Percentiles rank a stretch among this genome's conserved stretches.
Conservation (phyloP, 2,888 invertebrate genomes). For the Anticlea derivata region DNA sequence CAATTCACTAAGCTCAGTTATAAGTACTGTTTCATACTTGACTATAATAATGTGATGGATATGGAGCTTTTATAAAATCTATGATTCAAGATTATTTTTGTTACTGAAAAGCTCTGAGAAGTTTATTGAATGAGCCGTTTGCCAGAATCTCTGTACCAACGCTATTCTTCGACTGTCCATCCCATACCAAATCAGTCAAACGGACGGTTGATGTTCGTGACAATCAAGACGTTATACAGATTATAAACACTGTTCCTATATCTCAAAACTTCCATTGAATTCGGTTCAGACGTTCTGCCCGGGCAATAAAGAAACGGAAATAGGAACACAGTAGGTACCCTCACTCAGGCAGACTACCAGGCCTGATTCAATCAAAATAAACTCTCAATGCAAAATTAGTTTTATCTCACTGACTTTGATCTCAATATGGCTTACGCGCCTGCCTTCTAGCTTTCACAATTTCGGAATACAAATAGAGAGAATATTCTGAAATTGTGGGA, state of each 20-base stretch:
- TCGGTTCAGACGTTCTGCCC: constrained; percentile 14
- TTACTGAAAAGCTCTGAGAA: too few relatives aligned
- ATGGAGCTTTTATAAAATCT: neutral
- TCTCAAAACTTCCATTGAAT: constrained; percentile 14
- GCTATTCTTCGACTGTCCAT: too few relatives aligned
- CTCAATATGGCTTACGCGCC: too few relatives aligned
- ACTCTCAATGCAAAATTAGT: neutral
- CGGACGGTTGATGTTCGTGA: constrained; percentile 1
- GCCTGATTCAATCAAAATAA: neutral
- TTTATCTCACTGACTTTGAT: too few relatives aligned
- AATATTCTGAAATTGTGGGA: too few relatives aligned
- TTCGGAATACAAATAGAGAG: too few relatives aligned
- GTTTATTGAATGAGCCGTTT: too few relatives aligned
- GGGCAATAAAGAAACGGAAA: constrained; percentile 23
- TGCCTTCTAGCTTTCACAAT: too few relatives aligned
- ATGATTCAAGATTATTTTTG: neutral
- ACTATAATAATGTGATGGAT: too few relatives aligned
- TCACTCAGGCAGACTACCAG: neutral
- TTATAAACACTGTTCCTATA: neutral
- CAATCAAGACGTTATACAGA: constrained; percentile 7
- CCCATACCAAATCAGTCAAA: neutral
- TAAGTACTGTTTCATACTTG: too few relatives aligned
- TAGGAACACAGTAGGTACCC: constrained; percentile 9
- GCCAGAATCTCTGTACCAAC: too few relatives aligned
- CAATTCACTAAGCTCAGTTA: too few relatives aligned